A percentile compares a stretch with the other conserved stretches of the same genome.
Conservation (phyloP, 2,113 vertebrate genomes). For the Arenaria interpres region DNA sequence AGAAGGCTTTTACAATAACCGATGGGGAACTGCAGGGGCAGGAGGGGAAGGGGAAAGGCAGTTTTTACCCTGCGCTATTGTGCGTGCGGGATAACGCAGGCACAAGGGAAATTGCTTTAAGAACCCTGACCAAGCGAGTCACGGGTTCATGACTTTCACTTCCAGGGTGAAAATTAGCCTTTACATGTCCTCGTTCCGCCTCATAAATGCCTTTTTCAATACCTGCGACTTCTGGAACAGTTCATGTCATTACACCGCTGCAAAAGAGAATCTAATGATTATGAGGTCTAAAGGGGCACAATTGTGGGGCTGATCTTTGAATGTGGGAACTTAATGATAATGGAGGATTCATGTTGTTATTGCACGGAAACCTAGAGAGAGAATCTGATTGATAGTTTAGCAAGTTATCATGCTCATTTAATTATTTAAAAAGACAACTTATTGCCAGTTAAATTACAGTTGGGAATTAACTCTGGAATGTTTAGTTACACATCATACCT, state of each 20-base stretch:
- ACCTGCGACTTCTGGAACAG: neutral
- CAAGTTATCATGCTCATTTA: neutral
- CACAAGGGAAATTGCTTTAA: neutral
- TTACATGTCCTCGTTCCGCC: neutral
- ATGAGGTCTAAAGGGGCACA: neutral
- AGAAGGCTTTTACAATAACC: neutral
- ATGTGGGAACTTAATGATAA: neutral
- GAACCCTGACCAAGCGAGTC: neutral
- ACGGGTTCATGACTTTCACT: neutral
- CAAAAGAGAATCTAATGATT: neutral
- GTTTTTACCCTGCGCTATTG: neutral
- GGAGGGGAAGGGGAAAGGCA: neutral
- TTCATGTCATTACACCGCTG: accelerated
- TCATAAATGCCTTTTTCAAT: neutral
- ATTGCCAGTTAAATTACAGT: neutral
- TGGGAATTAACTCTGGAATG: neutral
- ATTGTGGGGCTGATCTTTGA: neutral
- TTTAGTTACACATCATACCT: neutral
- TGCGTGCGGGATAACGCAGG: neutral
- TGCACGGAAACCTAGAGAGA: neutral
- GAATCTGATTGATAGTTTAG: neutral
- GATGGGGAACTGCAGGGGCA: neutral
- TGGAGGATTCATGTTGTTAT: neutral
- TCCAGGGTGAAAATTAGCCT: neutral
- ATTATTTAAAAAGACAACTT: neutral